Evolutionary conservation across 2,888 invertebrate genomes (phyloP), one percentile per base, ranked within the genome.

Genomic region (Drosophila yooni): DNA sequence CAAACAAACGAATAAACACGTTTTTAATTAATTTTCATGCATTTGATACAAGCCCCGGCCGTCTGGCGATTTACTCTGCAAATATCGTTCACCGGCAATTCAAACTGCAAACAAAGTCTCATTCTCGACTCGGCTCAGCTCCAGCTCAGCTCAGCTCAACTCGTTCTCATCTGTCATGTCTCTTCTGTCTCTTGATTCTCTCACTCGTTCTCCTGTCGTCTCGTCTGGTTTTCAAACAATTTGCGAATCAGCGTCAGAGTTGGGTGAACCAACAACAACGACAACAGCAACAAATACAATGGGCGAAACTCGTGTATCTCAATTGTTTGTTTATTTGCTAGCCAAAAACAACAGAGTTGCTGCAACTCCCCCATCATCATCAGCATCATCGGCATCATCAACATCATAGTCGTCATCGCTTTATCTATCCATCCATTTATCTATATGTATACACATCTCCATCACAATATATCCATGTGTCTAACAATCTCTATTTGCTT

Each of bases 291-390:
- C 83, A 81, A 76, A 70, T 70, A 73, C 69, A 74, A 67, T 53
- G 57, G 59, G 65, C 46, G 64, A 65, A 66, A 38, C 71, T 77
- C 63, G 68, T 74, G 71, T 82, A 88, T 82, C 83, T 73, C 86
- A 79, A 82, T 88, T 84, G 90, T 84, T 85, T 85, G 89, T 83
- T 83, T 85, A 80, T 88, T 84, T 89, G 90, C 80, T 70, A 83
- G 83, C 77, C 89, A 81, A 90, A 80, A 88, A 82, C 84, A 84
- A 84, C 88, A 89, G 50, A 52, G 82, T 48, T 60, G 77, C 73
- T 64, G 78, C 59, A 77, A 71, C 76, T 60, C 58, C 25, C 31
- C 38, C 68, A 54, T 34, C 52, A 21, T 13, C 68, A 54, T 38
- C 52, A 43, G 2, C n/a, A 40, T n/a, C 43, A 40, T 40, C 18